Base-by-base conservation (phyloP, 2,113 vertebrate genomes). In the Dolichotis patagonum region DNA sequence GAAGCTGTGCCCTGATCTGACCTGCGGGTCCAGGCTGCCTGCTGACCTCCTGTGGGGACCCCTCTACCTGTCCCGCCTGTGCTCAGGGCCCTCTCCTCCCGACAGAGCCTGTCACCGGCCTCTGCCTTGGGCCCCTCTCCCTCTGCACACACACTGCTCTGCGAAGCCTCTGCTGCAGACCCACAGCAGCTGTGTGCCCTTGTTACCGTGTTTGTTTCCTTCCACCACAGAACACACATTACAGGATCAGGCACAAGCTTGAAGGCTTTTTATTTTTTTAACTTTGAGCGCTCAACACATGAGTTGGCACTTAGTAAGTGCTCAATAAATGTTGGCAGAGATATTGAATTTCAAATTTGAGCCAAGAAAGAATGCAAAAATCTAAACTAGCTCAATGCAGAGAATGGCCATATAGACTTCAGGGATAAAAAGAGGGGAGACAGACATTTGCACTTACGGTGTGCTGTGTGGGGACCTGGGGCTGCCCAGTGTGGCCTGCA, bases 321-420 rank as follows among this genome's bases (percentile, higher is more conserved):
- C 82, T 94, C 71, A 75, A 49, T 71, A 88, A 97, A 95, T 91
- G 84, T 67, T 95, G 85, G 88, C 75, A 96, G 94, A 73, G 89
- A 84, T 56, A 28, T 8, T 69, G 56, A 91, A 88, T 80, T 90
- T 87, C 69, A 90, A 86, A 54, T 58, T 32, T 43, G n/a, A 96
- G 95, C 83, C 78, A 80, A 67, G 46, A 81, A 92, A 54, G 52
- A 62, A 93, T 67, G 24, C 24, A 71, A 87, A 84, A 94, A 80
- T 41, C 17, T 86, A 80, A 95, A 60, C 22, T 78, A 90, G 58
- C 75, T 4, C 80, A 83, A 80, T 90, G 56, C 67, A 80, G 63
- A 56, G 69, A 49, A 41, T 46, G 26, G 26, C 49, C 35, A 28
- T 38, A 35, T 2, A 17, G 46, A 58, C 4, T 24, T 16, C 35